Conservation (phyloP, 2,113 vertebrate species). For the Sprattus sprattus region DNA sequence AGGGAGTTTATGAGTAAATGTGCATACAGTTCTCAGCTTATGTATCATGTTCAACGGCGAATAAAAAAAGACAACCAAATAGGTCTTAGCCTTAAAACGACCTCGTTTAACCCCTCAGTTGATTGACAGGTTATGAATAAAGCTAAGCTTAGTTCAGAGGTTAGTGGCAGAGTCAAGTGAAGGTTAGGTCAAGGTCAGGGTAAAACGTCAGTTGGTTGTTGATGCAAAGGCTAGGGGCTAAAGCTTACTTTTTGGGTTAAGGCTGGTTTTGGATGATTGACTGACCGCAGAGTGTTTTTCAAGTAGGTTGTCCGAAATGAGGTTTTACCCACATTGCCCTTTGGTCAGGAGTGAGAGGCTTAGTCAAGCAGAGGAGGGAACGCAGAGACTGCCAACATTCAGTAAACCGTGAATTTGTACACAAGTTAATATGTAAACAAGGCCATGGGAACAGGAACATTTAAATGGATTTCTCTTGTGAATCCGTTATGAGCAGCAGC, state of each 20-base stretch:
- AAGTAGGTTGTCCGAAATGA: too few species aligned
- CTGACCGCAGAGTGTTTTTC: too few species aligned
- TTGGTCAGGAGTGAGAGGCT: too few species aligned
- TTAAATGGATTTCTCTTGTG: background rate
- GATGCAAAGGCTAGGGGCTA: too few species aligned
- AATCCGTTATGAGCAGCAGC: background rate
- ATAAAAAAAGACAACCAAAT: background rate
- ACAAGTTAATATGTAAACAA: background rate
- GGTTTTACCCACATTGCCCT: too few species aligned
- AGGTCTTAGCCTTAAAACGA: background rate
- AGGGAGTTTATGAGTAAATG: slow-evolving; percentile 16
- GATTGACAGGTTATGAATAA: background rate
- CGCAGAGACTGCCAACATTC: background rate
- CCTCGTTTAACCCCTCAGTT: background rate
- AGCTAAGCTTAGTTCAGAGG: background rate
- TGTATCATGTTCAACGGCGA: background rate
- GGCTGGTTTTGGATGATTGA: too few species aligned
- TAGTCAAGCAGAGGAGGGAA: background rate
- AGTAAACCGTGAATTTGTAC: background rate
- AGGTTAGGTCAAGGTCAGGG: background rate
- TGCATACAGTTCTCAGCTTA: background rate
- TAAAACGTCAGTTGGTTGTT: too few species aligned
- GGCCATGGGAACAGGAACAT: background rate
- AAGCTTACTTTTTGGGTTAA: too few species aligned
- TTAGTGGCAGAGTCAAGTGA: background rate